Percentiles rank a stretch among this genome's conserved stretches.
Evolutionary conservation across 1,140 invertebrate genomes (phyloP).

Genomic region (Neuroterus valhalla): DNA sequence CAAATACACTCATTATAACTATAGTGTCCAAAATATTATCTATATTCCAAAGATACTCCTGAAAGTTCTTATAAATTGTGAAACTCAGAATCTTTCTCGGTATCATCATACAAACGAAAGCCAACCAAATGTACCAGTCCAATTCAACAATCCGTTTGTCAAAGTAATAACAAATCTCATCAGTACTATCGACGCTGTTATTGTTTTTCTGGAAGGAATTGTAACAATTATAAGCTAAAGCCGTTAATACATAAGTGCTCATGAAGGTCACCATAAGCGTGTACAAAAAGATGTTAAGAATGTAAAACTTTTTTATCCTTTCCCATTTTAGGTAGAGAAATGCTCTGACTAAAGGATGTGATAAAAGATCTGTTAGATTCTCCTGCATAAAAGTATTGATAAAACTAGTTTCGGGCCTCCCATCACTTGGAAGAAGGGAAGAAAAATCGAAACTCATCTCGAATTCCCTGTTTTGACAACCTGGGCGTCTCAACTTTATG

Average conservation of each 20-base stretch:
- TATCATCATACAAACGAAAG: slow-evolving; percentile 76
- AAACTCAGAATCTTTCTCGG: slow-evolving; percentile 77
- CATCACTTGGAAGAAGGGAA: slow-evolving; percentile 75
- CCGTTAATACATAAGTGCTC: slow-evolving; percentile 77
- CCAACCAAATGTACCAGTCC: slow-evolving; percentile 76
- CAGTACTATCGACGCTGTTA: slow-evolving; percentile 74
- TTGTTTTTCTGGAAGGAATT: slow-evolving; percentile 57
- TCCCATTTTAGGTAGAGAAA: slow-evolving; percentile 81
- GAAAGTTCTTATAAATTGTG: slow-evolving; percentile 76
- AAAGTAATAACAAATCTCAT: slow-evolving; percentile 72
- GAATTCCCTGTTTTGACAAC: slow-evolving; percentile 77
- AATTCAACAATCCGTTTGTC: slow-evolving; percentile 74
- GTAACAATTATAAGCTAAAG: slow-evolving; percentile 73
- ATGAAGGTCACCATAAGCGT: slow-evolving; percentile 78
- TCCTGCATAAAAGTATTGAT: slow-evolving; percentile 79
- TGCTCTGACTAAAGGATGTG: slow-evolving; percentile 78
- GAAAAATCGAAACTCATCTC: slow-evolving; percentile 79
- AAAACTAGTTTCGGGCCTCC: slow-evolving; percentile 78
- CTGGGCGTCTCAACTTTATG: slow-evolving; percentile 75
- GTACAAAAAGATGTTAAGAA: slow-evolving; percentile 78
- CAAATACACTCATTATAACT: slow-evolving; percentile 78
- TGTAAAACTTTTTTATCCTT: slow-evolving; percentile 80
- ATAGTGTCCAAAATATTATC: slow-evolving; percentile 79
- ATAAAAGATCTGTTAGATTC: slow-evolving; percentile 78
- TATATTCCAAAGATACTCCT: slow-evolving; percentile 78